phyloP scores from a whole-genome alignment of 2,888 invertebrate species.

The Synergus itoensis region DNA sequence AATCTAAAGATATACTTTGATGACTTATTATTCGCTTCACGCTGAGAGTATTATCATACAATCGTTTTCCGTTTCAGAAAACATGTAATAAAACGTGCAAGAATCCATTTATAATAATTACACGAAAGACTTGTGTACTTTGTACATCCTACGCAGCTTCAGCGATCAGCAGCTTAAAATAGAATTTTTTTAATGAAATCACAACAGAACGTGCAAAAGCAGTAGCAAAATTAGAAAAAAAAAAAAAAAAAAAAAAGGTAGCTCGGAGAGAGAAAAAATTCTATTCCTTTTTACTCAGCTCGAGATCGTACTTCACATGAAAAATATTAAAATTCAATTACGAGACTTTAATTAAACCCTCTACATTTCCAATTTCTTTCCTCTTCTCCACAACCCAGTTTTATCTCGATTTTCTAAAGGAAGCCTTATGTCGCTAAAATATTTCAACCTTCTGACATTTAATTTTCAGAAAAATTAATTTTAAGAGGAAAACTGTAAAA shows the following conservation, averaged over 20 bases:
- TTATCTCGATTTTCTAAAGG: constrained; percentile 19
- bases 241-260: background rate
- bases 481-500: background rate
- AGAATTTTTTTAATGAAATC: constrained; percentile 6
- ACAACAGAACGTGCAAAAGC: background rate
- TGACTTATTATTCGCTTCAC: background rate
- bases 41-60: background rate
- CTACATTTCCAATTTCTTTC: constrained; percentile 13
- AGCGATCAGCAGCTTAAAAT: background rate
- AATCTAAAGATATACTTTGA: constrained; percentile 9
- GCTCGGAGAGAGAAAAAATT: background rate
- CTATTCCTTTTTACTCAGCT: constrained; percentile 5
- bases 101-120: background rate
- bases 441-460: background rate
- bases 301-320: background rate
- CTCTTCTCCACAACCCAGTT: background rate
- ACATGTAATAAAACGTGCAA: constrained; percentile 2
- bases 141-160: background rate
- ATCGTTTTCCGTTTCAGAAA: background rate
- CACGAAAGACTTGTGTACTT: background rate
- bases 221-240: background rate
- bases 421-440: constrained; percentile 20
- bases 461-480: background rate
- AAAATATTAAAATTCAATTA: constrained; percentile 41
- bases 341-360: constrained; percentile 33